phyloP scores from a whole-genome alignment of 92 coral and sea anemone genomes.

The Pocillopora grandis region DNA sequence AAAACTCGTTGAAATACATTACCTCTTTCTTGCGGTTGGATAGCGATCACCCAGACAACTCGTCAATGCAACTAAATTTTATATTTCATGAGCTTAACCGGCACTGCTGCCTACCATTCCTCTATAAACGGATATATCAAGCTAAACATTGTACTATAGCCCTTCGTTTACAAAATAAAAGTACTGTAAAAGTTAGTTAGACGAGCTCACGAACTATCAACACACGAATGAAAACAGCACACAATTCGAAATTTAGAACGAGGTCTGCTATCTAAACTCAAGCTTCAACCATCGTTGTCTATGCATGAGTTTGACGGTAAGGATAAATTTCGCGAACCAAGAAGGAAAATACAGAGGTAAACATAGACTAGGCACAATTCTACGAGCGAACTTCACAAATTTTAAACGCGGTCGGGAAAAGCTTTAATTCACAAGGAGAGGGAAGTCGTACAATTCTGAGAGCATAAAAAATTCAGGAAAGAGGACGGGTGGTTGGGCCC shows the following conservation, averaged over 20 bases:
- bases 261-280: conserved; percentile 19
- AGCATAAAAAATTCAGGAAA: conserved; percentile 38
- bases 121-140: not conserved
- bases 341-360: not conserved
- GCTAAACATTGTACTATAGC: not conserved
- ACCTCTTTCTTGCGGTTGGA: conserved; percentile 24
- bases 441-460: conserved; percentile 1
- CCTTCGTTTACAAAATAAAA: not conserved
- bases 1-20: conserved; percentile 5
- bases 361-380: not conserved
- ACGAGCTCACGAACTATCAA: not conserved
- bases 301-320: conserved; percentile 13
- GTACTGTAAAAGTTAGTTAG: not conserved
- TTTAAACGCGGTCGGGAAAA: not conserved
- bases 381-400: not conserved
- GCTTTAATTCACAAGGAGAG: not conserved
- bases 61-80: not conserved
- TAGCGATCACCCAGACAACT: conserved; percentile 35
- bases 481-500: conserved; percentile 32
- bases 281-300: conserved; percentile 21
- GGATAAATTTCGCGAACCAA: conserved; percentile 21
- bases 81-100: not conserved
- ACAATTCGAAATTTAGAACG: conserved; percentile 6
- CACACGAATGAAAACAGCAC: not conserved
- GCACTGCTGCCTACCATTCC: not conserved